These are phyloP conservation scores for Siniperca knerii DNA, from an alignment of 2,113 vertebrate genomes.

Conservation along the genomic window DNA sequence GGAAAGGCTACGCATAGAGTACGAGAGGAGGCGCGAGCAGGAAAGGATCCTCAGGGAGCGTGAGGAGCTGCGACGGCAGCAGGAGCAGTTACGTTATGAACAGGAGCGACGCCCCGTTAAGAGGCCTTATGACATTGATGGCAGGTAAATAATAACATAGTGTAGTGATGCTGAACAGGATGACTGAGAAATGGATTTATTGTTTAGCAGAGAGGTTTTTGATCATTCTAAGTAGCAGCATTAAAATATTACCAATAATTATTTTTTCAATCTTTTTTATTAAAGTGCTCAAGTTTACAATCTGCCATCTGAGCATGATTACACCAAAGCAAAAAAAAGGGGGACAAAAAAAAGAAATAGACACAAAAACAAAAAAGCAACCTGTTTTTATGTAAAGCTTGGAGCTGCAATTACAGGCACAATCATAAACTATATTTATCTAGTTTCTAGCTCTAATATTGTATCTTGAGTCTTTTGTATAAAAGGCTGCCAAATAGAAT, in stretches of 20 bases:
- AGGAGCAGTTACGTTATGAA: conserved; percentile 94
- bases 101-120: conserved; percentile 90
- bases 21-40: conserved; percentile 92
- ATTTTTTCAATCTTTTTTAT: not conserved
- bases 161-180: not conserved
- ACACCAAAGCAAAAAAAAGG: no score
- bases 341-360: no score
- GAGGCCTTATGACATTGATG: conserved; percentile 89
- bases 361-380: no score
- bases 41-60: conserved; percentile 95
- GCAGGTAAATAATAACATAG: conserved; percentile 81
- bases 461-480: no score
- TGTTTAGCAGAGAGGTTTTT: not conserved
- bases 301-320: no score
- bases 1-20: conserved; percentile 93
- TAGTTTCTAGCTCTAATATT: no score
- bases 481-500: no score
- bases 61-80: conserved; percentile 93
- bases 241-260: not conserved
- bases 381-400: no score
- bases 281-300: not conserved
- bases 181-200: not conserved
- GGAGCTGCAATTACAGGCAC: no score
- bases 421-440: no score
- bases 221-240: no score